These are phyloP conservation scores for Julus scanicus DNA, from an alignment of 2,888 invertebrate genomes.

Conservation along the genomic window DNA sequence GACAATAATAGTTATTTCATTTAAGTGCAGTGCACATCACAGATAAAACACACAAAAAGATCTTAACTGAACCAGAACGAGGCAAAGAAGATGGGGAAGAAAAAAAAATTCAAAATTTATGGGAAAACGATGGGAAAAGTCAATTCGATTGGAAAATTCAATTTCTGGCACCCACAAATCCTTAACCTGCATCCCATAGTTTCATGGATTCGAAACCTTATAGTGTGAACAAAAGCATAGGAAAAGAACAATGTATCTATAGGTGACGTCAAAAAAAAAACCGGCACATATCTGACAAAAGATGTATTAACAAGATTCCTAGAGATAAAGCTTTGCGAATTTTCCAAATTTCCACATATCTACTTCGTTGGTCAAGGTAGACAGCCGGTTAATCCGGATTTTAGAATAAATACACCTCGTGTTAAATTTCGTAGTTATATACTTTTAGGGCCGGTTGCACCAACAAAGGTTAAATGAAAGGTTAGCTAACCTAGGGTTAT, in stretches of 20 bases:
- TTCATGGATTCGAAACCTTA: not conserved
- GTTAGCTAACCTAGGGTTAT: no score
- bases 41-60: conserved; percentile 8
- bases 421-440: no score
- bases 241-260: not conserved
- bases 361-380: no score
- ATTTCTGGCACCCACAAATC: not conserved
- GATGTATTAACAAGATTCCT: no score
- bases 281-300: no score
- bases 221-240: not conserved
- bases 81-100: not conserved
- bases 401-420: no score
- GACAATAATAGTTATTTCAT: conserved; percentile 37
- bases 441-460: no score
- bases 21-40: conserved; percentile 13
- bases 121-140: conserved; percentile 35
- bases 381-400: no score
- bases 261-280: no score
- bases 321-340: no score
- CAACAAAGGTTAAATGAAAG: no score
- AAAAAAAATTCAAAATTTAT: conserved; percentile 7
- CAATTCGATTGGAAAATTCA: conserved; percentile 39
- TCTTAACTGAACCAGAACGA: conserved; percentile 23
- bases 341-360: no score
- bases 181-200: not conserved